Conservation (phyloP, 2,888 invertebrate species). For the Machimus atricapillus region DNA sequence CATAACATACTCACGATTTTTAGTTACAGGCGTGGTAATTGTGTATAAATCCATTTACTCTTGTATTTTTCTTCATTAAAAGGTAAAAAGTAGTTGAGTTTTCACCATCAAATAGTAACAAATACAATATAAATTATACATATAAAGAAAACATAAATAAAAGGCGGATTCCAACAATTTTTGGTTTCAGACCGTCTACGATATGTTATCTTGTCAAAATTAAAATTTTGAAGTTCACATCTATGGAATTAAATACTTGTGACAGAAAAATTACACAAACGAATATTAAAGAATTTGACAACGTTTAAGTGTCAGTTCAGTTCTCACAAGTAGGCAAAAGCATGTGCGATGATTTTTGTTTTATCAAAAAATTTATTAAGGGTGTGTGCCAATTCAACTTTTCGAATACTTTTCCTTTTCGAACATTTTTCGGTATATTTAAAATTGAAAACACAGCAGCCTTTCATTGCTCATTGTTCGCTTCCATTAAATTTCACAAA, state of each 20-base stretch:
- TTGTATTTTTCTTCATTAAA: not conserved
- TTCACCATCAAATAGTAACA: not conserved
- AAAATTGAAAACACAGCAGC: too few relatives aligned
- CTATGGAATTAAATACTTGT: not conserved
- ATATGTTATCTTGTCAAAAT: not conserved
- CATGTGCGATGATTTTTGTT: not conserved
- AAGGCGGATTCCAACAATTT: not conserved
- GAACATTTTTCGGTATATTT: too few relatives aligned
- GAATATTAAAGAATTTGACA: not conserved
- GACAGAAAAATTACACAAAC: not conserved
- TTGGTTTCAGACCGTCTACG: not conserved
- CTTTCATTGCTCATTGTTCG: too few relatives aligned
- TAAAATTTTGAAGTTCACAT: not conserved
- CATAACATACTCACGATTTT: slow-evolving; percentile 1
- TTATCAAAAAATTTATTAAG: not conserved
- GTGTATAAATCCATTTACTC: not conserved
- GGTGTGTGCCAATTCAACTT: too few relatives aligned
- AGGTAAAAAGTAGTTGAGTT: not conserved
- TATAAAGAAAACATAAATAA: not conserved
- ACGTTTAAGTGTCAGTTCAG: not conserved
- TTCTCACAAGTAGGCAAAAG: not conserved
- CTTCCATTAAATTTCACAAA: too few relatives aligned
- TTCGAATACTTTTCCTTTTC: too few relatives aligned
- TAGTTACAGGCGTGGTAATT: not conserved
- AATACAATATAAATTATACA: not conserved